Percentiles rank a stretch among this genome's conserved stretches.
phyloP scores from a whole-genome alignment of 1,140 invertebrate genomes.

The Himalopsyche phryganea region DNA sequence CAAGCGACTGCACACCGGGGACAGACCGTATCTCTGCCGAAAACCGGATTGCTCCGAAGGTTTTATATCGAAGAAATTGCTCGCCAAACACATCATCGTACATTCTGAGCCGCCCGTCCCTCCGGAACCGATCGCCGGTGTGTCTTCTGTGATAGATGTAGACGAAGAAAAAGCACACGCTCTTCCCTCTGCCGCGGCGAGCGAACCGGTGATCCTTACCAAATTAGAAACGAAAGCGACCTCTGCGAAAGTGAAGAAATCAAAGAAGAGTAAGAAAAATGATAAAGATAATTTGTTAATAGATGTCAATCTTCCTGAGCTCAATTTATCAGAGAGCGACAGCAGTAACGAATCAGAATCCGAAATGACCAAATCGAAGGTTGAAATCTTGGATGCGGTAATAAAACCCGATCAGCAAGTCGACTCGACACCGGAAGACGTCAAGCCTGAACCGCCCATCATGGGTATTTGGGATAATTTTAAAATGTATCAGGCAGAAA shows the following conservation, averaged over 20 bases:
- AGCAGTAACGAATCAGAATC: slow-evolving; percentile 72
- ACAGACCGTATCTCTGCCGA: slow-evolving; percentile 66
- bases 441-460: slow-evolving; percentile 45
- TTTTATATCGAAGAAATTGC: slow-evolving; percentile 77
- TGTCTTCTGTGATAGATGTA: slow-evolving; percentile 25
- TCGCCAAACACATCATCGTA: slow-evolving; percentile 63
- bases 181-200: slow-evolving; percentile 37
- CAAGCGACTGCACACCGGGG: slow-evolving; percentile 69
- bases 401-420: not conserved
- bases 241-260: slow-evolving; percentile 48
- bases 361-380: slow-evolving; percentile 41
- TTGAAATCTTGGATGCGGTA: not conserved
- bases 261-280: slow-evolving; percentile 58
- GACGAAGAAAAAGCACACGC: slow-evolving; percentile 43
- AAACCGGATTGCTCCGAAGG: slow-evolving; percentile 66
- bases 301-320: slow-evolving; percentile 66
- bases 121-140: slow-evolving; percentile 20
- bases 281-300: slow-evolving; percentile 59
- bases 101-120: slow-evolving; percentile 52
- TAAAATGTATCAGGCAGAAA: slow-evolving; percentile 62
- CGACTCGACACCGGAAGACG: slow-evolving; percentile 30
- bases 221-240: slow-evolving; percentile 29
- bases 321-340: slow-evolving; percentile 78
- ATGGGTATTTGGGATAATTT: slow-evolving; percentile 81
- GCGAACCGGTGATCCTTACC: slow-evolving; percentile 38